Conservation (phyloP, 2,113 vertebrate species). For the Maylandia zebra region DNA sequence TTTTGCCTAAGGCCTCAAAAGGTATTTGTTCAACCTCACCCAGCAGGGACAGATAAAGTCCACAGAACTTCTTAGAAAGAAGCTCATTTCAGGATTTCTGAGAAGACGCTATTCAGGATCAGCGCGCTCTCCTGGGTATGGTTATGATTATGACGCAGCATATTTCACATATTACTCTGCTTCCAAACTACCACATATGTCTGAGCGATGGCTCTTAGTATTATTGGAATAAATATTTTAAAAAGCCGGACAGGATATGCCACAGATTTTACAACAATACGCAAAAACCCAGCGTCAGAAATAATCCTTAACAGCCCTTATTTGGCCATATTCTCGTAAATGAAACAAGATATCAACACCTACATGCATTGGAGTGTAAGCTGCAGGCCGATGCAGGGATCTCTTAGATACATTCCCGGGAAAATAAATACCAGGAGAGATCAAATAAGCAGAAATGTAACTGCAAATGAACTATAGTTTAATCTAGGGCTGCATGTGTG, state of each 20-base stretch:
- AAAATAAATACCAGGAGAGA: not conserved
- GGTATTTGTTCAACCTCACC: conserved; percentile 1
- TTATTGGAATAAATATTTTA: not conserved
- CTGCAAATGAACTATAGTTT: not conserved
- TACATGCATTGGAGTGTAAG: not conserved
- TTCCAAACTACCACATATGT: not conserved
- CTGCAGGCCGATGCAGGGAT: not conserved
- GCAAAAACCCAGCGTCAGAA: not conserved
- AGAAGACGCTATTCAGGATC: conserved; percentile 23
- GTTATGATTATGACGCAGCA: not conserved
- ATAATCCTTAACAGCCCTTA: not conserved
- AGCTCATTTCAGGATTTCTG: conserved; percentile 32
- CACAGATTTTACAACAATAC: not conserved
- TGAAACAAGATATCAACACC: not conserved
- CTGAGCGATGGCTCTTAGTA: not conserved
- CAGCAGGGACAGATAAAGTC: conserved; percentile 24
- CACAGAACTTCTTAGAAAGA: conserved; percentile 31
- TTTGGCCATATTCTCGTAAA: not conserved
- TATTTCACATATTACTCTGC: not conserved
- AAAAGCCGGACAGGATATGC: not conserved
- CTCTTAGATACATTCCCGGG: not conserved
- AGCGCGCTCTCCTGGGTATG: not conserved
- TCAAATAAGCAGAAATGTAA: not conserved
- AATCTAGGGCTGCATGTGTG: not conserved
- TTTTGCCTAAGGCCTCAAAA: not conserved